Base-by-base conservation (phyloP, 2,888 invertebrate species). In the Scaptomyza cyrtandrae region DNA sequence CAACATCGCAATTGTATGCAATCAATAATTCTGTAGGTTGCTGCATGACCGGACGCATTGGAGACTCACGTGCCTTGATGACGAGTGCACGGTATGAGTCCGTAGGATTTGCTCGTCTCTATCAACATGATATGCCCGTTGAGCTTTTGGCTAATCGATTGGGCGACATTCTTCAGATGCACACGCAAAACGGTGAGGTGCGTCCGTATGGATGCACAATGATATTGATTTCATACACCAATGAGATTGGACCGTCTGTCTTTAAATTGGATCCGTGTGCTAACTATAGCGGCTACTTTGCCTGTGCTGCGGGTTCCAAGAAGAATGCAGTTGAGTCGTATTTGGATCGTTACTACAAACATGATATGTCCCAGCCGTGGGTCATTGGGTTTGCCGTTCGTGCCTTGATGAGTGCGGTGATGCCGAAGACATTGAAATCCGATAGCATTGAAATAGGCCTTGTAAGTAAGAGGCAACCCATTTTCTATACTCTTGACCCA, bases 61-160 rank as follows among this genome's bases (percentile, higher is more conserved):
- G 2, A 6, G 50, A 50, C 19, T 50, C 50, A 6, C 10, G n/a
- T 10, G 6, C n/a, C 13, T 13, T 11, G n/a, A 10, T 35, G n/a
- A 0, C 2, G 1, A 6, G 0, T 2, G 35, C 50, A n/a, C 35
- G 35, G n/a, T 1, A 3, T 1, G 6, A n/a, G 19, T 9, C 19
- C 6, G 1, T 0, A 10, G 3, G 1, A 6, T 50, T 50, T 10
- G 0, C 0, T 0, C 0, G 0, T 10, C 0, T 2, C 3, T n/a
- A 2, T n/a, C 2, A 0, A 1, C 24, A 19, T 4, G 16, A 33
- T 1, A 33, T 48, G 5, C 48, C 48, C 14, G 7, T 48, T 2
- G 2, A 9, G 4, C 1, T 5, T 7, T 0, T 48, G 11, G 14
- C 14, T 4, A 9, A 33, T 9, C 5, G 13, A 4, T 1, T 33